Percentiles rank a stretch among this genome's conserved stretches.
These are phyloP conservation scores for Adelognathus sp. DNA, from an alignment of 2,888 invertebrate genomes.

Conservation along the genomic window DNA sequence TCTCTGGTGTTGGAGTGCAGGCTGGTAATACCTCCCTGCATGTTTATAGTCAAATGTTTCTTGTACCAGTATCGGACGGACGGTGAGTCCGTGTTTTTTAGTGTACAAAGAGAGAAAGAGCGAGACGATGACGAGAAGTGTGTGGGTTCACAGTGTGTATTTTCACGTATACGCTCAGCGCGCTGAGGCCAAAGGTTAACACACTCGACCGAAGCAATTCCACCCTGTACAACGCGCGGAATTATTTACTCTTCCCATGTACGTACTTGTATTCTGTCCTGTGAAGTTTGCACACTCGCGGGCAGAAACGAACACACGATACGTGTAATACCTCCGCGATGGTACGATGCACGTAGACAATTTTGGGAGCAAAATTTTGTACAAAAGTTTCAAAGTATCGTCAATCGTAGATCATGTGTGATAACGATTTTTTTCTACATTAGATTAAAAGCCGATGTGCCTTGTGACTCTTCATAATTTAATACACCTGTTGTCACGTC, in stretches of 20 bases:
- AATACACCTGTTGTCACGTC: too few relatives aligned
- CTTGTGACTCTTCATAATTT: not conserved
- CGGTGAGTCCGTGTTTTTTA: not conserved
- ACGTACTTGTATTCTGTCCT: not conserved
- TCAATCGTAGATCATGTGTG: not conserved
- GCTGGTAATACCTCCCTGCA: not conserved
- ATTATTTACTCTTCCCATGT: conserved; percentile 23
- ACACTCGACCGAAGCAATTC: conserved; percentile 34
- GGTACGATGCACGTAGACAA: not conserved
- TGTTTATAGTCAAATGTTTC: conserved; percentile 7
- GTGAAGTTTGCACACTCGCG: not conserved
- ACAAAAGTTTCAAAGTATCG: not conserved
- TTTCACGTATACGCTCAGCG: not conserved
- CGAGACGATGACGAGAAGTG: conserved; percentile 1
- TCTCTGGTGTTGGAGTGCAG: not conserved
- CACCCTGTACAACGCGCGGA: conserved; percentile 26
- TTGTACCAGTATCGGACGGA: not conserved
- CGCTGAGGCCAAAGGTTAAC: conserved; percentile 31
- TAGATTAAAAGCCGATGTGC: not conserved
- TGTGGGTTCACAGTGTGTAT: not conserved
- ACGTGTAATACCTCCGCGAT: not conserved
- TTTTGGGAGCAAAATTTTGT: not conserved
- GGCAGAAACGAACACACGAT: not conserved
- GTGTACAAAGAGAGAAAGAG: not conserved
- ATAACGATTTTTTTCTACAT: not conserved